Percentiles rank a stretch among this genome's conserved stretches.
Conservation (phyloP, 2,113 vertebrate genomes). For the Progne subis region DNA sequence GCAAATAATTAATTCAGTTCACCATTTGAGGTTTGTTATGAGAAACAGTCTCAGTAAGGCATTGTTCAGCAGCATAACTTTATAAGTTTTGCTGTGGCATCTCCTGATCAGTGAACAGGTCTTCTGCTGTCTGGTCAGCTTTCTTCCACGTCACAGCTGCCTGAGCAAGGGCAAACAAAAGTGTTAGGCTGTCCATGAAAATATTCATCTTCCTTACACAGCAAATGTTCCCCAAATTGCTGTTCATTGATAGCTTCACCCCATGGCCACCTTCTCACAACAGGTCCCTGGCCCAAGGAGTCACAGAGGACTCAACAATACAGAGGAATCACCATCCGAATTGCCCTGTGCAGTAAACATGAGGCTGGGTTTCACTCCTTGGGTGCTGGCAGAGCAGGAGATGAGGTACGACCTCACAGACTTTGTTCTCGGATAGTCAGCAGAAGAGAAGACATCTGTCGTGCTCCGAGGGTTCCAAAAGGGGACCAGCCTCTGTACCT, state of each 20-base stretch:
- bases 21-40: background rate
- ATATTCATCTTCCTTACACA: background rate
- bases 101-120: background rate
- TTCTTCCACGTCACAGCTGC: background rate
- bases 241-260: background rate
- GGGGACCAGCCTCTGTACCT: background rate
- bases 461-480: background rate
- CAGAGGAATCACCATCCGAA: background rate
- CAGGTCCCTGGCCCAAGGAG: accelerated
- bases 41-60: background rate
- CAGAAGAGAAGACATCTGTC: background rate
- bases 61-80: background rate
- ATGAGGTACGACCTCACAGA: background rate
- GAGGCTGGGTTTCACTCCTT: background rate
- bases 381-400: background rate
- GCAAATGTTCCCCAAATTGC: background rate
- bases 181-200: background rate
- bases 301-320: background rate
- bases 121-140: background rate
- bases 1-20: background rate
- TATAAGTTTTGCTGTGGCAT: background rate
- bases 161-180: background rate
- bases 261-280: background rate
- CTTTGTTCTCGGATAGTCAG: background rate
- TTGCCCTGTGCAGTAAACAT: background rate